These are phyloP conservation scores for Therioaphis trifolii DNA, from an alignment of 2,888 invertebrate species.

Conservation along the genomic window DNA sequence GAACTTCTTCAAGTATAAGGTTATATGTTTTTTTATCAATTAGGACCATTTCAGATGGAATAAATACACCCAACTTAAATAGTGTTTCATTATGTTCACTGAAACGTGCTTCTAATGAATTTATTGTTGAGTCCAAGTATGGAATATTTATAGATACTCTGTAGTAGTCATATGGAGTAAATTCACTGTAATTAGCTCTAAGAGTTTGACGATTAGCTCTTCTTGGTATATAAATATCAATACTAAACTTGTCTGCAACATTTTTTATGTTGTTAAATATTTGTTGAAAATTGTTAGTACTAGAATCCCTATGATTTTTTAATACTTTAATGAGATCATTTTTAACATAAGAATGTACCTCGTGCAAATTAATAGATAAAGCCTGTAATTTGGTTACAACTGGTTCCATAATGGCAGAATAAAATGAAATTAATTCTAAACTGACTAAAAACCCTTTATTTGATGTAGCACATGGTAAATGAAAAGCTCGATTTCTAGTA, in stretches of 20 bases:
- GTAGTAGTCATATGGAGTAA: too few relatives aligned
- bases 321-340: conserved; percentile 21
- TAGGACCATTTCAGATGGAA: conserved; percentile 7
- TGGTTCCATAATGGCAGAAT: too few relatives aligned
- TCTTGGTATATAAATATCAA: too few relatives aligned
- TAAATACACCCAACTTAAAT: conserved; percentile 16
- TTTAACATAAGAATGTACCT: conserved; percentile 15
- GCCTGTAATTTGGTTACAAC: conserved; percentile 19
- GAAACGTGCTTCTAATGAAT: conserved; percentile 21
- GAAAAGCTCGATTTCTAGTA: background rate
- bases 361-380: background rate
- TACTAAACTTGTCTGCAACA: too few relatives aligned
- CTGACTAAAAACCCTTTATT: conserved; percentile 13
- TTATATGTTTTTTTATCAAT: conserved; percentile 12
- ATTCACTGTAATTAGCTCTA: too few relatives aligned
- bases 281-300: background rate
- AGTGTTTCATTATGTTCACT: conserved; percentile 23
- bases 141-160: background rate
- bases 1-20: conserved; percentile 21
- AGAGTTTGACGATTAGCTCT: too few relatives aligned
- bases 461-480: background rate
- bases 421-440: too few relatives aligned
- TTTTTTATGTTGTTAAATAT: conserved; percentile 15
- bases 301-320: conserved; percentile 13
- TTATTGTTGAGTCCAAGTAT: background rate